Base-by-base conservation (phyloP, 2,797 vertebrate species). In the Smutsia temminckii region DNA sequence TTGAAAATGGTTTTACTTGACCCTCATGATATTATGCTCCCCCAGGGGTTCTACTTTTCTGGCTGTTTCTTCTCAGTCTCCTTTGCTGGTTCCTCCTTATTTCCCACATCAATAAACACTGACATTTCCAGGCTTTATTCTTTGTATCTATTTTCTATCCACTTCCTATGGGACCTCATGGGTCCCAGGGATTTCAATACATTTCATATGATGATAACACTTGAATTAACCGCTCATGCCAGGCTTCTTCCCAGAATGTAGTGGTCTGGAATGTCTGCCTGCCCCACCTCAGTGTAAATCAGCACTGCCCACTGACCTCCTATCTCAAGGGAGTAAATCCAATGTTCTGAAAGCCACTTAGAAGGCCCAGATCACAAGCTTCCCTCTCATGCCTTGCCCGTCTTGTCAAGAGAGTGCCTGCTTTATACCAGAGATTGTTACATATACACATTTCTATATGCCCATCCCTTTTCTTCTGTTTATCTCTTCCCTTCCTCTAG, bases 251-350 rank as follows among this genome's bases (percentile, higher is more conserved):
- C 34, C 69, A 17, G 63, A 75, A 66, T 2, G 8, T 3, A 21
- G 57, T 46, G 37, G n/a, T 84, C 16, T 6, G 14, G 29, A 32
- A 51, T 53, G 20, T 64, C 42, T 64, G 21, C 34, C 40, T 55
- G 5, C 2, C 42, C 27, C 80, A 85, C 1, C 2, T 63, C 1
- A 0, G 1, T 40, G 1, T 34, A 34, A 46, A 66, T 23, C 7
- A 34, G 46, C 23, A 34, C 10, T 27, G 49, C 37, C 49, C 7
- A 6, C 17, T 66, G 34, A 46, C 11, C 46, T 57, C 17, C 37
- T 42, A 5, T 63, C 29, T 84, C 59, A 85, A 27, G 7, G 75
- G 29, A 55, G 21, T n/a, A 75, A 75, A 27, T 5, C 29, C 11
- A 11, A 6, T 9, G 25, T 55, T 49, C 51, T 55, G 34, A 42